Conservation (phyloP, 2,797 vertebrate genomes). For the Alosa sapidissima region DNA sequence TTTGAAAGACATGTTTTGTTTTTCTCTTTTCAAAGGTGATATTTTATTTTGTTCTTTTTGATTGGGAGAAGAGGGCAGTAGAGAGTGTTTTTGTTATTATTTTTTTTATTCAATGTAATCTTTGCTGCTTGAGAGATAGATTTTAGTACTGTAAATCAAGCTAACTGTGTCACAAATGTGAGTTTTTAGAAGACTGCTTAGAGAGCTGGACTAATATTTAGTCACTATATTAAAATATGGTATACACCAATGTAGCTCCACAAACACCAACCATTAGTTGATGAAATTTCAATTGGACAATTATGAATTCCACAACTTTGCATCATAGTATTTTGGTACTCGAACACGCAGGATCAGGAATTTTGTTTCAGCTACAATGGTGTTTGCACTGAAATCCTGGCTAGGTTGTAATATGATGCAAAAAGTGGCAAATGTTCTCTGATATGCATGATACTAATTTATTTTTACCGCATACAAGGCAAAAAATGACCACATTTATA, state of each 20-base stretch:
- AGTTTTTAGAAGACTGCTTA: conserved; percentile 89
- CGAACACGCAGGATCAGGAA: conserved; percentile 54
- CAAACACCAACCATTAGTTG: conserved; percentile 65
- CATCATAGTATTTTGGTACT: conserved; percentile 71
- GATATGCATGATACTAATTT: conserved; percentile 93
- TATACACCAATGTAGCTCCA: conserved; percentile 72
- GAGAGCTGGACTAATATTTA: conserved; percentile 91
- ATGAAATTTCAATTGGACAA: conserved; percentile 59
- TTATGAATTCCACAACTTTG: conserved; percentile 52
- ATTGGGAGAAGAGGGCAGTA: conserved; percentile 62
- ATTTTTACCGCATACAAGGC: conserved; percentile 80
- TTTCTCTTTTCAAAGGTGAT: conserved; percentile 63
- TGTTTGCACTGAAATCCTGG: conserved; percentile 93
- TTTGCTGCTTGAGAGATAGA: conserved; percentile 93
- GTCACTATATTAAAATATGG: conserved; percentile 69
- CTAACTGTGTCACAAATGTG: conserved; percentile 88
- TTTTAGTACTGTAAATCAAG: conserved; percentile 94
- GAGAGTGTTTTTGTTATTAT: conserved; percentile 69
- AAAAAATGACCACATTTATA: conserved; percentile 58
- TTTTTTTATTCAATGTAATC: conserved; percentile 77
- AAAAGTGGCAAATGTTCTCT: conserved; percentile 75
- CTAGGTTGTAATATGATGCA: conserved; percentile 81
- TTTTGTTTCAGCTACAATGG: conserved; percentile 82
- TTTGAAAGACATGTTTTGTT: conserved; percentile 66
- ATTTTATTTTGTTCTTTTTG: conserved; percentile 60